Evolutionary conservation across 37 sponge, comb jelly and placozoan species (phyloP).

Genomic region (Eunapius fragilis): DNA sequence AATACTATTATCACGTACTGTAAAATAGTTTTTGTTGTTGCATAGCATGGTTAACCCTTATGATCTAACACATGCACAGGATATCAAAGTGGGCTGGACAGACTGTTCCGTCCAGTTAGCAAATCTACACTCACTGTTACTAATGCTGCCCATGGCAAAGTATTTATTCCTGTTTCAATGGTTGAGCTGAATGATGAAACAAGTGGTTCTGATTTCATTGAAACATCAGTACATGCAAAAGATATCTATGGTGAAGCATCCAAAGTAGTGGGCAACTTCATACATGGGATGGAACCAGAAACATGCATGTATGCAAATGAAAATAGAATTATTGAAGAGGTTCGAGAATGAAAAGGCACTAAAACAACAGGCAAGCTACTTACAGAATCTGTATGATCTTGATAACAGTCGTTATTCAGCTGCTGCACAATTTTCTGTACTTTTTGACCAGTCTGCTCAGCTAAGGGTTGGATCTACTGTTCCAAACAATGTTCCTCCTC

Average conservation of each 20-base stretch:
- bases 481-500: neutral
- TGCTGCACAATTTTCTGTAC: neutral
- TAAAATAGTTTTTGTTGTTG: too few relatives aligned
- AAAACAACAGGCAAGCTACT: neutral
- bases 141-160: neutral
- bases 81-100: too few relatives aligned
- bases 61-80: neutral
- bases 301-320: neutral
- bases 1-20: too few relatives aligned
- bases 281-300: neutral
- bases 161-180: conserved; percentile 14
- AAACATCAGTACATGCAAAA: neutral
- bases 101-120: too few relatives aligned
- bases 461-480: neutral
- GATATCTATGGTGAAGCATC: neutral
- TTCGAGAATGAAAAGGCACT: neutral
- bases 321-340: neutral
- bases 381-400: neutral
- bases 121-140: too few relatives aligned
- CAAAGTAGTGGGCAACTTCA: too few relatives aligned
- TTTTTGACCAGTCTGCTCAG: neutral
- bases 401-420: neutral
- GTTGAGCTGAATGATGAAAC: neutral
- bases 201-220: neutral
- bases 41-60: too few relatives aligned